A percentile compares a stretch with the other conserved stretches of the same genome.
Evolutionary conservation across 2,797 vertebrate genomes (phyloP).

Genomic region (Halcyon chelicuti): DNA sequence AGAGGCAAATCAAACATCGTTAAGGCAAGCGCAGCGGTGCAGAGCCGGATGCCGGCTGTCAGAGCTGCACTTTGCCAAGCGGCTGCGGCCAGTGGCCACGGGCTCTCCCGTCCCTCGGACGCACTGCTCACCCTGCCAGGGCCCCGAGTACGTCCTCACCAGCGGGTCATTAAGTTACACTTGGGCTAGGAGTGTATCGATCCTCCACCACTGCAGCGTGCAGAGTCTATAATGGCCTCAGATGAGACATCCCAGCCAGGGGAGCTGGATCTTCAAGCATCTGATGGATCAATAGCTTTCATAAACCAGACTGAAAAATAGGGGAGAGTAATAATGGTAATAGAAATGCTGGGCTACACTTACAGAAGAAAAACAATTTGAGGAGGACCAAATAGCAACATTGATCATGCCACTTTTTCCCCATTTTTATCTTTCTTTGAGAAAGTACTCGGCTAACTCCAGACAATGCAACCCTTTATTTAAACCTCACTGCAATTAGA

Average conservation of each 20-base stretch:
- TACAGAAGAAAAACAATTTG: slow-evolving; percentile 65
- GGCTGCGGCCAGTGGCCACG: rapidly evolving
- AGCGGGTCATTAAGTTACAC: not conserved
- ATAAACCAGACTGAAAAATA: slow-evolving; percentile 74
- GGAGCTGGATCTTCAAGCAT: slow-evolving; percentile 30
- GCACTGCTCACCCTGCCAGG: not conserved
- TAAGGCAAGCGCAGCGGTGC: not conserved
- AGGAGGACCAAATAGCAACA: slow-evolving; percentile 47
- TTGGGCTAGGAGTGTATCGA: not conserved
- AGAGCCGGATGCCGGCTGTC: not conserved
- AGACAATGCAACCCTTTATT: not conserved
- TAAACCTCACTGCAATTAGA: not conserved
- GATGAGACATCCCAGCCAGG: slow-evolving; percentile 17
- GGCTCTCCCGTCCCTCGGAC: rapidly evolving
- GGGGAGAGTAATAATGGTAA: slow-evolving; percentile 52
- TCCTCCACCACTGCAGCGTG: not conserved
- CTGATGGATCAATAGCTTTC: slow-evolving; percentile 71
- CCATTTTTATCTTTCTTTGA: not conserved
- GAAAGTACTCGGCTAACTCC: not conserved
- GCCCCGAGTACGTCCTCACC: not conserved
- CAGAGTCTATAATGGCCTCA: slow-evolving; percentile 17
- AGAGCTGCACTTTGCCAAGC: rapidly evolving
- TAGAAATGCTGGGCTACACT: slow-evolving; percentile 38
- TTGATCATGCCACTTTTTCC: slow-evolving; percentile 53
- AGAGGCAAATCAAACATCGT: slow-evolving; percentile 9